Evolutionary conservation across 1,140 invertebrate species (phyloP), one percentile per base, ranked within the genome.

Genomic region (Matsumurasca onukii): DNA sequence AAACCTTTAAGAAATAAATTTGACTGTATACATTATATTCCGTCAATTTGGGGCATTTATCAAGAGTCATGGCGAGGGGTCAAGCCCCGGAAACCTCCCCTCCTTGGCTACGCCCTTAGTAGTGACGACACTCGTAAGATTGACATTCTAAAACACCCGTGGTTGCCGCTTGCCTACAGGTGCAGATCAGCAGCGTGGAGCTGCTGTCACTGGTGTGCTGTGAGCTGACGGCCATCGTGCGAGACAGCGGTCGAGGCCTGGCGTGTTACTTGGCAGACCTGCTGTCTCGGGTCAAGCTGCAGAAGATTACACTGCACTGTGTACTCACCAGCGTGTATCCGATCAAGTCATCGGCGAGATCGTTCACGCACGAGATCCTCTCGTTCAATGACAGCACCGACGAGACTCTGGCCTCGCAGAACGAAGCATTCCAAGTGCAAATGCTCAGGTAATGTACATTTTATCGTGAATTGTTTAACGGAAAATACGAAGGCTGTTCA

Each of bases 281-380:
- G 68, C 79, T 97, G 70, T 83, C 85, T 0, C 87, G 91, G 69
- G 93, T 92, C 76, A 95, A 95, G 80, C 84, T 96, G 27, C 94
- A 96, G 80, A 94, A 95, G 78, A 89, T 92, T n/a, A 82, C 93
- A 29, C 82, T 97, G 34, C 92, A 94, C 77, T 93, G 92, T 78
- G 80, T 95, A 27, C 83, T 94, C 15, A 89, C 92, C 5, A 86
- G 73, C 83, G 84, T 78, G 84, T n/a, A 52, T 69, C 39, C 48
- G 52, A 29, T 63, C 49, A 63, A 31, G 45, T 77, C 80, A 31
- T 80, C 79, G n/a, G 77, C 80, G 1, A 51, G 82, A 83, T 63
- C 77, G 80, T 89, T 95, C 73, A 92, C 92, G 0, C 91, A 95
- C 76, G 89, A 92, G 76, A 91, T 96, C 52, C 82, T 95, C 24